Evolutionary conservation across 2,888 invertebrate genomes (phyloP), one percentile per base, ranked within the genome.

Genomic region (Pharmacophagus antenor): DNA sequence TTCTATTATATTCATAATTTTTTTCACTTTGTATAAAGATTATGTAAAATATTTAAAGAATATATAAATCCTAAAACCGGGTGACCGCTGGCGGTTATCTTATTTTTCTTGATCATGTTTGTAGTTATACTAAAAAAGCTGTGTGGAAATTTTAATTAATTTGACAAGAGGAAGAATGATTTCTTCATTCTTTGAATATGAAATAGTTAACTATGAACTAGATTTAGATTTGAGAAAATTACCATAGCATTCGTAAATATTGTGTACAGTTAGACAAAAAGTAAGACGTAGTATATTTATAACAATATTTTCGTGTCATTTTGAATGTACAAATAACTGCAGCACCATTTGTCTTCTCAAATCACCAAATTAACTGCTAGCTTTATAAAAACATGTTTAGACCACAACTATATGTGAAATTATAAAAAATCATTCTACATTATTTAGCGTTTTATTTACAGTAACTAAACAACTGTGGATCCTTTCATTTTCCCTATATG

Each of bases 381-480:
- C 72, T 81, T 76, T 79, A 77, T 79, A 79, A 66, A 80, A 71
- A 77, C 74, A 75, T 75, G 73, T 80, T 79, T 81, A 80, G 77
- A 84, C 80, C 81, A 84, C 83, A 68, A 66, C 66, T 77, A 84
- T 85, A 84, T 88, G 85, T 85, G 81, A 87, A 85, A 78, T 77
- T 82, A 84, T 80, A 80, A 83, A 86, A n/a, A 85, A 85, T 74
- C 79, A 82, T 82, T 71, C 79, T 79, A 77, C 71, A 73, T 63
- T 69, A 10, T n/a, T 62, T 27, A 46, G 50, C 59, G 23, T 59
- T 59, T 59, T 44, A 56, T 61, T 56, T 48, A 55, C 49, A 60
- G 64, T 52, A 47, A 27, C 48, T 31, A 53, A 27, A n/a, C n/a
- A n/a, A n/a, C n/a, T n/a, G n/a, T n/a, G n/a, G n/a, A n/a, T n/a